phyloP scores from a whole-genome alignment of 2,113 vertebrate species.

The Epinephelus cyanopodus region DNA sequence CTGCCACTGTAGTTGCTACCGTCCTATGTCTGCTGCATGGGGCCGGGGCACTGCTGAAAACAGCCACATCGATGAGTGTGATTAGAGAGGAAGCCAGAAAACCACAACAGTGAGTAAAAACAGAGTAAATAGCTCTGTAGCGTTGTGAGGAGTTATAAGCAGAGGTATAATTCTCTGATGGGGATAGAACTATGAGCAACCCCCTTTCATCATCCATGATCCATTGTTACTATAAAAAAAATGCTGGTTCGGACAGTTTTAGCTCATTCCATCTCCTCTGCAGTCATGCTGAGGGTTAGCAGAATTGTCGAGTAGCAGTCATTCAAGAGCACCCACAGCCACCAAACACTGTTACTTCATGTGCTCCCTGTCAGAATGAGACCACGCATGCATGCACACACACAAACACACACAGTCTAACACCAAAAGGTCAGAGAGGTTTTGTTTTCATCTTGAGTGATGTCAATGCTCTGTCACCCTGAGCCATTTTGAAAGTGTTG shows the following conservation, averaged over 20 bases:
- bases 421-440: slow-evolving; percentile 67
- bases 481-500: slow-evolving; percentile 71
- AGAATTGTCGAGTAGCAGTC: background rate
- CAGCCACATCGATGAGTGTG: background rate
- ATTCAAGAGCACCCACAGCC: background rate
- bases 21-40: background rate
- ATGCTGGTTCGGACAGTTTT: background rate
- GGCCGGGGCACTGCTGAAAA: background rate
- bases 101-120: background rate
- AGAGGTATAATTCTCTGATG: background rate
- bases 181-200: background rate
- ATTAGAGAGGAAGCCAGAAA: background rate
- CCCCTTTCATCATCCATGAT: background rate
- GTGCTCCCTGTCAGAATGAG: slow-evolving; percentile 24
- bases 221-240: background rate
- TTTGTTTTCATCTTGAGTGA: slow-evolving; percentile 70
- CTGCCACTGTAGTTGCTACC: too few relatives aligned
- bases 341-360: slow-evolving; percentile 24
- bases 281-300: slow-evolving; percentile 1
- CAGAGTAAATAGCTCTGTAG: background rate
- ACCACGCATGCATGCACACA: slow-evolving; percentile 32
- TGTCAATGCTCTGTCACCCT: slow-evolving; percentile 68
- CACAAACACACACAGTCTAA: slow-evolving; percentile 12
- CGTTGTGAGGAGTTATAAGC: background rate
- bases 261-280: slow-evolving; percentile 3